Evolutionary conservation across 2,888 invertebrate genomes (phyloP).

Genomic region (Carcina quercana): DNA sequence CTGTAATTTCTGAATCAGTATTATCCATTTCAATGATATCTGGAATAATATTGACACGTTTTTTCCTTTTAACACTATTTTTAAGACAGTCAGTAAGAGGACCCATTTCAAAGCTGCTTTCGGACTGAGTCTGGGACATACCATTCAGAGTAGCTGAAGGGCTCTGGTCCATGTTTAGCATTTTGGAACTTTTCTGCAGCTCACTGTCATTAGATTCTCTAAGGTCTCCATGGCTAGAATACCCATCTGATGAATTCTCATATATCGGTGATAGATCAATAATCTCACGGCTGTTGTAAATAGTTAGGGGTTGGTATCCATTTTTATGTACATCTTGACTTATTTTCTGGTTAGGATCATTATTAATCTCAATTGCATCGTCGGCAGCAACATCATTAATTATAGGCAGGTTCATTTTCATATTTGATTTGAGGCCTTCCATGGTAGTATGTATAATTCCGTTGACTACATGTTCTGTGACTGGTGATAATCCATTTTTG

Average conservation of each 20-base stretch:
- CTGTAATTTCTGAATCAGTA: slow-evolving; percentile 55
- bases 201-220: slow-evolving; percentile 50
- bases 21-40: slow-evolving; percentile 58
- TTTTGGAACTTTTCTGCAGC: slow-evolving; percentile 44
- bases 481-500: slow-evolving; percentile 61
- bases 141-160: slow-evolving; percentile 59
- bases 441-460: slow-evolving; percentile 62
- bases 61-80: slow-evolving; percentile 70
- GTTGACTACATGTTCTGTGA: slow-evolving; percentile 55
- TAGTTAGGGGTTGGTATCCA: slow-evolving; percentile 54
- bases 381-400: slow-evolving; percentile 69
- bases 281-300: slow-evolving; percentile 55
- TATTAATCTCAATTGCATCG: slow-evolving; percentile 47
- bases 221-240: slow-evolving; percentile 64
- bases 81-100: slow-evolving; percentile 58
- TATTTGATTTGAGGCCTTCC: slow-evolving; percentile 62
- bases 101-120: slow-evolving; percentile 67
- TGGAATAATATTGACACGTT: slow-evolving; percentile 77
- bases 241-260: slow-evolving; percentile 69
- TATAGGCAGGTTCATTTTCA: slow-evolving; percentile 64
- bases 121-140: slow-evolving; percentile 65
- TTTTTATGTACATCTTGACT: slow-evolving; percentile 44
- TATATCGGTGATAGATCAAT: slow-evolving; percentile 68
- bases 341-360: slow-evolving; percentile 26
- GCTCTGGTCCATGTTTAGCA: slow-evolving; percentile 50